Conservation (phyloP, 2,888 invertebrate species). For the Phymatocera aterrima region DNA sequence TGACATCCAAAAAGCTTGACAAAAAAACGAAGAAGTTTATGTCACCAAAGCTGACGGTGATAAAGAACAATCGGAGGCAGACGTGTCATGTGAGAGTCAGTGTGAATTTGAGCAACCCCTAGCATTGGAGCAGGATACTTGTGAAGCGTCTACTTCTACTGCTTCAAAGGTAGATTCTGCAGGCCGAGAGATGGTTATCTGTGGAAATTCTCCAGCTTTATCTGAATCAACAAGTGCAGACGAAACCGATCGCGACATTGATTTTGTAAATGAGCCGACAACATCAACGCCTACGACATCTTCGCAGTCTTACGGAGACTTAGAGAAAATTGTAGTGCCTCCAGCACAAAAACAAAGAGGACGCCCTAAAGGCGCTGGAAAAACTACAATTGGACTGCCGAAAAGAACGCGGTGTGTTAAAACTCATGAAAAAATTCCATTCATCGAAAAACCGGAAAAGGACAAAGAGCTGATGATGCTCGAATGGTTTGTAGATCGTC, state of each 20-base stretch:
- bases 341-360: background rate
- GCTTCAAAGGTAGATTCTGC: background rate
- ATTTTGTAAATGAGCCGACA: background rate
- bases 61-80: no score
- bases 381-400: slow-evolving; percentile 2
- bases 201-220: background rate
- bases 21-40: background rate
- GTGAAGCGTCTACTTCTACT: background rate
- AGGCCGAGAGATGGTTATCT: background rate
- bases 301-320: background rate
- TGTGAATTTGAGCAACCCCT: background rate
- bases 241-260: background rate
- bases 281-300: background rate
- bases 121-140: background rate
- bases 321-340: background rate
- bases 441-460: background rate
- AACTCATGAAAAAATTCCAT: background rate
- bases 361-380: slow-evolving; percentile 7
- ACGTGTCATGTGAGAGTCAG: background rate
- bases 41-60: background rate
- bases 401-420: background rate
- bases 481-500: background rate
- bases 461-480: background rate
- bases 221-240: background rate
- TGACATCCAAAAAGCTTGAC: background rate